These are phyloP conservation scores for Podiceps cristatus DNA, from an alignment of 2,113 vertebrate species.

Conservation along the genomic window DNA sequence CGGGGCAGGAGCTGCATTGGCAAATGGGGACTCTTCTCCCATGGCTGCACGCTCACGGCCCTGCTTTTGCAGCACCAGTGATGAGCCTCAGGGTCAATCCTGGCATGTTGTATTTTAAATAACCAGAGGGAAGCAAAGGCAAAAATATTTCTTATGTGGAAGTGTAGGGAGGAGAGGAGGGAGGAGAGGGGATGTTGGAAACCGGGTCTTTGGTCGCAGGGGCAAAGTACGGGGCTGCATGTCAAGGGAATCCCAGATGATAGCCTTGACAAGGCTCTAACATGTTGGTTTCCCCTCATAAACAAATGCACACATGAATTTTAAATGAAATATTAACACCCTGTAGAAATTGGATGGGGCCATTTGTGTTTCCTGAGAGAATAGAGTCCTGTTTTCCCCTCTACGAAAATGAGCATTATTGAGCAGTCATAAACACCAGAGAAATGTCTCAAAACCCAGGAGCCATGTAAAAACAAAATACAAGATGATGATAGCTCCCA, in stretches of 20 bases:
- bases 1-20: not conserved
- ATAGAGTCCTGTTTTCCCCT: not conserved
- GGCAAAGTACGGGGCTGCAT: not conserved
- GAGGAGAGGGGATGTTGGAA: not conserved
- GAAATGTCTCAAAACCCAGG: not conserved
- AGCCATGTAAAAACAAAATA: not conserved
- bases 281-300: not conserved
- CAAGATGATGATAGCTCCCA: not conserved
- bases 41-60: rapidly evolving
- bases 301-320: not conserved
- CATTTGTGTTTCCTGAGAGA: not conserved
- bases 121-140: not conserved
- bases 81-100: not conserved
- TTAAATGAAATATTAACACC: not conserved
- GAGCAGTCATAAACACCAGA: not conserved
- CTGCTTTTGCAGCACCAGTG: not conserved
- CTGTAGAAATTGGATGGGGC: not conserved
- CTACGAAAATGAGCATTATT: not conserved
- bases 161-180: not conserved
- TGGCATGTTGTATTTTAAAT: not conserved
- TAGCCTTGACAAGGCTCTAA: not conserved
- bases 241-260: not conserved
- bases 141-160: not conserved
- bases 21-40: not conserved
- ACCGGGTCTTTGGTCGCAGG: not conserved